Conservation (phyloP, 2,888 invertebrate species). For the Cheilosia urbana region DNA sequence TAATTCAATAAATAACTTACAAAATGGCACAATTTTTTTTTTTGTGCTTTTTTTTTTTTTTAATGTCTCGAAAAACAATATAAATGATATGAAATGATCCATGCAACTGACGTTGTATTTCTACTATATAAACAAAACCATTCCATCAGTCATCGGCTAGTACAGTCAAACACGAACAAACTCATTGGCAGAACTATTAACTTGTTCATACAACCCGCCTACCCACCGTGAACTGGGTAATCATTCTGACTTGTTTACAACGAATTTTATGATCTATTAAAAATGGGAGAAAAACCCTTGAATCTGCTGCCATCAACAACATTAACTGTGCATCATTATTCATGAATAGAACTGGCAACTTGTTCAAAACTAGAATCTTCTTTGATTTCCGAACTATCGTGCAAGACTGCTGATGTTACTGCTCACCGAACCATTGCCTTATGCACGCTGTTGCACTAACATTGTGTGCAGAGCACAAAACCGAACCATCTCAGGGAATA, state of each 20-base stretch:
- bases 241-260: slow-evolving; percentile 47
- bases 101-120: background rate
- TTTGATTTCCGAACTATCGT: slow-evolving; percentile 8
- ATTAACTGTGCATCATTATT: slow-evolving; percentile 18
- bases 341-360: slow-evolving; percentile 18
- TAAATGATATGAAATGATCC: no score
- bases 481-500: slow-evolving; percentile 21
- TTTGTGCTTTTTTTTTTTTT: no score
- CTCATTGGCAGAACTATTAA: slow-evolving; percentile 13
- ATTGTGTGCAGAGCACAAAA: slow-evolving; percentile 22
- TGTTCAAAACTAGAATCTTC: slow-evolving; percentile 32
- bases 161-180: slow-evolving; percentile 30
- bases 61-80: no score
- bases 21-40: no score
- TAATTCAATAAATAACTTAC: no score
- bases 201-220: slow-evolving; percentile 30
- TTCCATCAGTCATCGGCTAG: slow-evolving; percentile 17
- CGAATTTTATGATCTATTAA: slow-evolving; percentile 56
- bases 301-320: slow-evolving; percentile 38
- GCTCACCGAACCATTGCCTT: slow-evolving; percentile 56
- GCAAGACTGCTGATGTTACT: slow-evolving; percentile 1
- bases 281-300: slow-evolving; percentile 43
- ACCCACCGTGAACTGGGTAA: slow-evolving; percentile 44
- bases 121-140: slow-evolving; percentile 3
- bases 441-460: slow-evolving; percentile 3